Percentiles rank a stretch among this genome's conserved stretches.
These are phyloP conservation scores for Liodrosophila aerea DNA, from an alignment of 2,888 invertebrate genomes.

Conservation along the genomic window DNA sequence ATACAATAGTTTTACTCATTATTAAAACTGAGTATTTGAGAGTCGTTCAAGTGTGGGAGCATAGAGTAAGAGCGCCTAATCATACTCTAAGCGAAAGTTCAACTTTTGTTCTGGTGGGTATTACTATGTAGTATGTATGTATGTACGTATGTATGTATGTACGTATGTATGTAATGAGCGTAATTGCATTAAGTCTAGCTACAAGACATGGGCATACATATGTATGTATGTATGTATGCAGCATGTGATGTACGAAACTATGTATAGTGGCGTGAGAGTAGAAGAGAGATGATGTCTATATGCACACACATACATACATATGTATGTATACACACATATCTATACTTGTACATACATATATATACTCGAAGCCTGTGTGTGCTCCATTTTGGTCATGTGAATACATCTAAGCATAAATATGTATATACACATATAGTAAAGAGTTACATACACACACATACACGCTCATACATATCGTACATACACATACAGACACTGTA, in stretches of 20 bases:
- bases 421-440: conserved; percentile 4
- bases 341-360: no score
- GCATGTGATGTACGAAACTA: no score
- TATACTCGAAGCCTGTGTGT: no score
- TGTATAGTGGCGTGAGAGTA: no score
- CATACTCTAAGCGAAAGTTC: neutral
- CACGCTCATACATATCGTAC: conserved; percentile 22
- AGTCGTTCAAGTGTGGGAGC: no score
- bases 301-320: no score
- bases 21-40: no score
- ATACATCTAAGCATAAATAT: neutral
- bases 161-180: neutral
- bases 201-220: neutral
- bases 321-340: no score
- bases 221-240: no score
- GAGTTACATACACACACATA: conserved; percentile 7
- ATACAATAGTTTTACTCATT: neutral
- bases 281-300: no score
- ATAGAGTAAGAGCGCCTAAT: no score
- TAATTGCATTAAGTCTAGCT: conserved; percentile 1
- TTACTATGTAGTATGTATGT: conserved; percentile 9
- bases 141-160: neutral
- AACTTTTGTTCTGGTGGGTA: neutral
- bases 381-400: neutral
- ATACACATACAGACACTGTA: conserved; percentile 4